phyloP scores from a whole-genome alignment of 2,888 invertebrate genomes.

The Sylvicola fuscatus region DNA sequence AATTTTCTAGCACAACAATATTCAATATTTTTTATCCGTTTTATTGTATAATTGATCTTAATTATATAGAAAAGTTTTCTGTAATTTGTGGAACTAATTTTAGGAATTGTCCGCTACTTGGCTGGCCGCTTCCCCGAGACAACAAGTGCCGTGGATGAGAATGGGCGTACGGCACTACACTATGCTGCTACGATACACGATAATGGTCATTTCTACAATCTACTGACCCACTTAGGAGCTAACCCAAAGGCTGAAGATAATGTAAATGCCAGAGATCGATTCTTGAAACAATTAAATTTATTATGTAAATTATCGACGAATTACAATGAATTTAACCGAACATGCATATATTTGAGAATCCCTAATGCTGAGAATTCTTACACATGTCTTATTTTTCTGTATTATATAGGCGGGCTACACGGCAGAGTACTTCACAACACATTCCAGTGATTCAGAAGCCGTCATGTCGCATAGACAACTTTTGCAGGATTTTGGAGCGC shows the following conservation, averaged over 20 bases:
- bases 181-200: constrained; percentile 70
- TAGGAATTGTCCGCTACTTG: constrained; percentile 33
- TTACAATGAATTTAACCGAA: no score
- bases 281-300: background rate
- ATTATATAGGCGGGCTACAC: no score
- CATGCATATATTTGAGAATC: no score
- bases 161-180: constrained; percentile 71
- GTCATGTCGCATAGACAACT: constrained; percentile 37
- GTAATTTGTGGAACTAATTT: background rate
- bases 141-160: constrained; percentile 52
- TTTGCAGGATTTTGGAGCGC: constrained; percentile 46
- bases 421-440: no score
- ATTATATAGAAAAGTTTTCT: background rate
- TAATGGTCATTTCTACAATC: constrained; percentile 72
- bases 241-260: constrained; percentile 66
- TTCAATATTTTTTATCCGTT: constrained; percentile 1
- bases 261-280: constrained; percentile 32
- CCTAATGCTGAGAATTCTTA: no score
- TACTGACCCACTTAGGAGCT: constrained; percentile 67
- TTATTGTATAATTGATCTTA: background rate
- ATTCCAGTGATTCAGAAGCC: no score
- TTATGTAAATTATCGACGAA: background rate
- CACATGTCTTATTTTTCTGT: no score
- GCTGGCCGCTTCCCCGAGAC: constrained; percentile 74
- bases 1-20: no score